A percentile compares a stretch with the other conserved stretches of the same genome.
Conservation (phyloP, 2,888 invertebrate genomes). For the Ormyrus rosae region DNA sequence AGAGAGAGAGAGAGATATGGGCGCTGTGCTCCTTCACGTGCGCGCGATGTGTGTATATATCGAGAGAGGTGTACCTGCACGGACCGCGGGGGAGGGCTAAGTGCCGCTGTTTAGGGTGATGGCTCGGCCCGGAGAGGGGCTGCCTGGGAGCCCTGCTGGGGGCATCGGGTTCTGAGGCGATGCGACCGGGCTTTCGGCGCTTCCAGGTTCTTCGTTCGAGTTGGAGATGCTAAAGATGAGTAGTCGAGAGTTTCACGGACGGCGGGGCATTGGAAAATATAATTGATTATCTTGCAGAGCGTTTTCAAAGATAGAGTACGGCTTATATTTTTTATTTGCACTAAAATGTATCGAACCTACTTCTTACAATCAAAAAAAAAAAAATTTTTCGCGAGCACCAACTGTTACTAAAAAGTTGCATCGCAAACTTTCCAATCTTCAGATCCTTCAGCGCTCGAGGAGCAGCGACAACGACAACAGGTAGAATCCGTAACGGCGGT, state of each 20-base stretch:
- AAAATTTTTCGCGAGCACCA: background rate
- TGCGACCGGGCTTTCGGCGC: too few relatives aligned
- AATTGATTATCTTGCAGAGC: background rate
- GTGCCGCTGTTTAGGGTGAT: background rate
- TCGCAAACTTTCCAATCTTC: too few relatives aligned
- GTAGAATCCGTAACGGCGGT: too few relatives aligned
- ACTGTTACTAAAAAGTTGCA: too few relatives aligned
- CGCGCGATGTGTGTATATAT: background rate
- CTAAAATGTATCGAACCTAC: too few relatives aligned
- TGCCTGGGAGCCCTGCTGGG: background rate
- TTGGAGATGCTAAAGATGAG: too few relatives aligned
- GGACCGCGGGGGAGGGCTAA: background rate
- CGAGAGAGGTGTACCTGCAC: background rate
- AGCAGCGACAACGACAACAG: too few relatives aligned
- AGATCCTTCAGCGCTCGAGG: too few relatives aligned
- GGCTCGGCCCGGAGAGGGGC: background rate
- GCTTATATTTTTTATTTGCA: too few relatives aligned
- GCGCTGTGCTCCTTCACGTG: slow-evolving; percentile 21
- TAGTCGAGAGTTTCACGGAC: background rate
- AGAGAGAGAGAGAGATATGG: background rate
- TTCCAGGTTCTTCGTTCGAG: too few relatives aligned
- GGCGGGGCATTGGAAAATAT: background rate
- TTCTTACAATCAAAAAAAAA: background rate
- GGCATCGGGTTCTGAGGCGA: too few relatives aligned
- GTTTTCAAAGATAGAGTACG: background rate